Evolutionary conservation across 1,140 invertebrate genomes (phyloP).

Genomic region (Ips nitidus): DNA sequence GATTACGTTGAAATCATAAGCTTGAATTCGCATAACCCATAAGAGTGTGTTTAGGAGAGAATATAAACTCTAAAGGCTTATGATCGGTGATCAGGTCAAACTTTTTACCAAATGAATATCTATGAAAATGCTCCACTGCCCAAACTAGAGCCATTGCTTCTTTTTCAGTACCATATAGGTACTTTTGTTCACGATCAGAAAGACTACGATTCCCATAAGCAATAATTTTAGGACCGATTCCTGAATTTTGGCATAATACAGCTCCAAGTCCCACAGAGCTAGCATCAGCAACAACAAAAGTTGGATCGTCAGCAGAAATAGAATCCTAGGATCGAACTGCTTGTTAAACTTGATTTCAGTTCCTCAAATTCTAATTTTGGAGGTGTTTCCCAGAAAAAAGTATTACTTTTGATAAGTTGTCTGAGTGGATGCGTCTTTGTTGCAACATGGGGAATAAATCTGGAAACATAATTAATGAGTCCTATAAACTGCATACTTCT

Average conservation of each 20-base stretch:
- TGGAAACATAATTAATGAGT: slow-evolving; percentile 1
- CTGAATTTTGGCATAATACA: slow-evolving; percentile 4
- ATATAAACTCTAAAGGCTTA: slow-evolving; percentile 20
- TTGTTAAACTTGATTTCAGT: background rate
- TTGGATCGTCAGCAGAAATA: background rate
- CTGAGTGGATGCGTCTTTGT: slow-evolving; percentile 4
- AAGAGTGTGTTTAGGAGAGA: background rate
- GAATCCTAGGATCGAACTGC: background rate
- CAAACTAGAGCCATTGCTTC: background rate
- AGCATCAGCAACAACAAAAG: background rate
- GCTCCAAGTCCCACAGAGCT: slow-evolving; percentile 1
- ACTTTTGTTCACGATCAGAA: background rate
- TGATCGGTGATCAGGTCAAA: slow-evolving; percentile 38
- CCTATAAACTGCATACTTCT: slow-evolving; percentile 1
- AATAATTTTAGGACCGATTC: slow-evolving; percentile 1
- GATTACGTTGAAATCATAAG: slow-evolving; percentile 24
- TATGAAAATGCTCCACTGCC: background rate
- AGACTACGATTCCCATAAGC: background rate
- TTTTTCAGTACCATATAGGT: background rate
- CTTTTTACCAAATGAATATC: slow-evolving; percentile 35
- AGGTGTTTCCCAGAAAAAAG: background rate
- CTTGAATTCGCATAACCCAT: slow-evolving; percentile 40
- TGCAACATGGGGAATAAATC: background rate
- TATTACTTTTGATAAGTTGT: slow-evolving; percentile 2
- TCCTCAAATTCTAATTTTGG: background rate